Evolutionary conservation across 2,797 vertebrate genomes (phyloP).

Genomic region (Rhodeus uyekii): DNA sequence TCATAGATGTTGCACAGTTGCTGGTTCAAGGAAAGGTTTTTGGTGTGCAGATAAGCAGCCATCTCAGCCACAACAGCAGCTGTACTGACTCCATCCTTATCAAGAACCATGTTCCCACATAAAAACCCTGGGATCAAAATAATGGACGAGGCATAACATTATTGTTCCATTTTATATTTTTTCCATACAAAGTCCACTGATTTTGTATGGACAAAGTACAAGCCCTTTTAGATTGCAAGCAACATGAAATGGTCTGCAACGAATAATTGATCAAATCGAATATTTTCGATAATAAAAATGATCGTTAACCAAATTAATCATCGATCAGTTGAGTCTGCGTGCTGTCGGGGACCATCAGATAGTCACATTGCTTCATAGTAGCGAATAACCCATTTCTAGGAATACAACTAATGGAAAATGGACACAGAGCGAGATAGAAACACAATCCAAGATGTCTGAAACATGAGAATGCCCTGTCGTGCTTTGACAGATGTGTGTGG

Average conservation of each 20-base stretch:
- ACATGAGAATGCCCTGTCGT: too few relatives aligned
- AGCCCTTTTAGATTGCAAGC: neutral
- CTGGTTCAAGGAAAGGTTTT: conserved; percentile 76
- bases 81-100: conserved; percentile 94
- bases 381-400: too few relatives aligned
- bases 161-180: neutral
- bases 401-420: too few relatives aligned
- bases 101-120: conserved; percentile 86
- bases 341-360: too few relatives aligned
- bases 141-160: neutral
- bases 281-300: too few relatives aligned
- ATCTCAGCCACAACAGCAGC: conserved; percentile 91
- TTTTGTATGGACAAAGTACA: neutral
- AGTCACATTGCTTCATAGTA: too few relatives aligned
- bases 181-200: neutral
- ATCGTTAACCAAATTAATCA: too few relatives aligned
- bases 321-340: too few relatives aligned
- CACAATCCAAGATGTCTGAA: too few relatives aligned
- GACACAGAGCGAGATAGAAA: too few relatives aligned
- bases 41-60: conserved; percentile 82
- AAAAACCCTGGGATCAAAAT: conserved; percentile 82
- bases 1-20: conserved; percentile 86
- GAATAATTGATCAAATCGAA: too few relatives aligned
- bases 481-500: too few relatives aligned
- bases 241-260: neutral